Evolutionary conservation across 2,797 vertebrate species (phyloP).

Genomic region (Hyperoplus lanceolatus): DNA sequence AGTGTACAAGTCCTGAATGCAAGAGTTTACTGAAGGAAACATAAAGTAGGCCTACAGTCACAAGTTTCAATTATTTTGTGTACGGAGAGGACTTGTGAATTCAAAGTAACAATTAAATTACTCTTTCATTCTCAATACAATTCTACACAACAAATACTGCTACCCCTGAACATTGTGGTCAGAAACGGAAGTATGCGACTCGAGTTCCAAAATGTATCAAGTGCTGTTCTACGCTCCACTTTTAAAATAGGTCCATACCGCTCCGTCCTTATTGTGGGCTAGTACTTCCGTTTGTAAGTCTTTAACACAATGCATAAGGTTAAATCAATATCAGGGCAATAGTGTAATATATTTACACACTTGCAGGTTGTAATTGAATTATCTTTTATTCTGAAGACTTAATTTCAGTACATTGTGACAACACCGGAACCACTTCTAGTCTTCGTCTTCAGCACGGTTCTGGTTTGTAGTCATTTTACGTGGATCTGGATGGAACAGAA

Average conservation of each 20-base stretch:
- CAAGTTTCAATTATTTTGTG: not conserved
- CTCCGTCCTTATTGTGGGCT: too few relatives aligned
- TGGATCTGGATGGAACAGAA: too few relatives aligned
- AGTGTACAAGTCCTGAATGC: not conserved
- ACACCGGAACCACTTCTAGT: not conserved
- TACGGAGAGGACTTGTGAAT: not conserved
- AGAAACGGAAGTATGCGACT: not conserved
- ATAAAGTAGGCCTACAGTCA: too few relatives aligned
- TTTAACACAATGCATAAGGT: not conserved
- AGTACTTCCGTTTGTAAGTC: too few relatives aligned
- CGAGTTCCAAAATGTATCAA: not conserved
- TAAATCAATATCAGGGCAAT: too few relatives aligned
- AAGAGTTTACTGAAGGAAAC: not conserved
- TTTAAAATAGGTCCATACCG: too few relatives aligned
- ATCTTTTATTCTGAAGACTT: slow-evolving; percentile 23
- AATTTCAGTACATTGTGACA: not conserved
- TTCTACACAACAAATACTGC: not conserved
- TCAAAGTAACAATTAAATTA: not conserved
- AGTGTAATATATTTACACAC: not conserved
- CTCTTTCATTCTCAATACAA: too few relatives aligned
- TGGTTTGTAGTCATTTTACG: not conserved
- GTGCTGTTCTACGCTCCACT: not conserved
- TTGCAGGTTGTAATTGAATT: not conserved
- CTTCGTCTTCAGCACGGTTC: not conserved
- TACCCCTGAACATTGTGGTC: not conserved